Conservation (phyloP, 2,888 invertebrate species). For the Adineta ricciae region DNA sequence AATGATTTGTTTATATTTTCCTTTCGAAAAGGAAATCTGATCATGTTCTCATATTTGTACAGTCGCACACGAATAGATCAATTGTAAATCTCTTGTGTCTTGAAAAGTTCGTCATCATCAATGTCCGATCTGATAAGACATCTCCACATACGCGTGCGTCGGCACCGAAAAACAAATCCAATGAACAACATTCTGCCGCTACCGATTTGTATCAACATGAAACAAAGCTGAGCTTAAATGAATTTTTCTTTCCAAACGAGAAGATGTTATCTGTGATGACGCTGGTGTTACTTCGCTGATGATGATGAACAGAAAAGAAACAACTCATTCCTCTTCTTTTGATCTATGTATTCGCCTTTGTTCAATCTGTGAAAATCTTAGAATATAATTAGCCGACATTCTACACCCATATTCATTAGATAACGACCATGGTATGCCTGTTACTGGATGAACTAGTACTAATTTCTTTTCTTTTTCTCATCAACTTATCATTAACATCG, state of each 20-base stretch:
- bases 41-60: not conserved
- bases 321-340: not conserved
- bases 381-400: not conserved
- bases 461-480: not conserved
- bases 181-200: constrained; percentile 5
- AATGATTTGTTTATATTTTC: not conserved
- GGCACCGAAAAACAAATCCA: not conserved
- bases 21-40: not conserved
- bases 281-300: not conserved
- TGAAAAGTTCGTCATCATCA: constrained; percentile 5
- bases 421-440: not conserved
- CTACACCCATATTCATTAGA: not conserved
- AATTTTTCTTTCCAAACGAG: not conserved
- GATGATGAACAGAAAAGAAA: constrained; percentile 7
- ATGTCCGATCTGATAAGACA: not conserved
- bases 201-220: constrained; percentile 13
- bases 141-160: not conserved
- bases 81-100: constrained; percentile 1
- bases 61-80: not conserved
- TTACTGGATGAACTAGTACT: not conserved
- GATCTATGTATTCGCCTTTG: not conserved
- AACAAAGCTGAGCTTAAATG: not conserved
- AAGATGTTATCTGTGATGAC: not conserved
- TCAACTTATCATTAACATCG: not conserved
- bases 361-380: not conserved